Percentiles rank a stretch among this genome's conserved stretches.
phyloP scores from a whole-genome alignment of 1,140 invertebrate species.

The Neodiprion fabricii region DNA sequence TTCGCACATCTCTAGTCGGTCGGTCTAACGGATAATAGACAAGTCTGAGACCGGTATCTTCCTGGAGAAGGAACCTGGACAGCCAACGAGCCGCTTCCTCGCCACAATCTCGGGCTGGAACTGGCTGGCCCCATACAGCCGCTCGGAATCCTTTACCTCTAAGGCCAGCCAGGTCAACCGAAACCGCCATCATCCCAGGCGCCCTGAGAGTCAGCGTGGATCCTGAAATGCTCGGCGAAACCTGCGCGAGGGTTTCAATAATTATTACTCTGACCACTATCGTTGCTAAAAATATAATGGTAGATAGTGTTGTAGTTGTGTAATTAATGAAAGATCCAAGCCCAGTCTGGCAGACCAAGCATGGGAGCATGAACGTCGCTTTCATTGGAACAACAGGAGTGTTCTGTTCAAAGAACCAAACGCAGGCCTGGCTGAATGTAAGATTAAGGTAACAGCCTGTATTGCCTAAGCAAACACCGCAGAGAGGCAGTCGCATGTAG shows the following conservation, averaged over 20 bases:
- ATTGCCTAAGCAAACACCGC: too few relatives aligned
- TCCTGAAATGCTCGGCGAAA: slow-evolving; percentile 52
- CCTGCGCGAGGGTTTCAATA: slow-evolving; percentile 29
- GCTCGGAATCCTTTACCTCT: slow-evolving; percentile 51
- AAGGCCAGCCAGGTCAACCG: slow-evolving; percentile 62
- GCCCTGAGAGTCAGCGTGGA: slow-evolving; percentile 59
- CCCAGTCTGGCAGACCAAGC: too few relatives aligned
- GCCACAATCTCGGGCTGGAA: slow-evolving; percentile 67
- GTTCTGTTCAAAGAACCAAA: too few relatives aligned
- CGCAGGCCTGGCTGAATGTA: too few relatives aligned
- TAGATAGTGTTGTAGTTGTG: too few relatives aligned
- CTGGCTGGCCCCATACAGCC: slow-evolving; percentile 58
- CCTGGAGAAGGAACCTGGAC: slow-evolving; percentile 64
- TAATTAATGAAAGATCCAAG: too few relatives aligned
- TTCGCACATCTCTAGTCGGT: slow-evolving; percentile 43
- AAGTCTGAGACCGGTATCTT: slow-evolving; percentile 63
- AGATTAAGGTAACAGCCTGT: too few relatives aligned
- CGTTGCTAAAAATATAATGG: neutral
- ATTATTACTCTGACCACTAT: slow-evolving; percentile 4
- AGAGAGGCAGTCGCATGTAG: too few relatives aligned
- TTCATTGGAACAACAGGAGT: too few relatives aligned
- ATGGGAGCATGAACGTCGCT: too few relatives aligned
- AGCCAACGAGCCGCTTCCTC: slow-evolving; percentile 68
- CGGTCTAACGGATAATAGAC: slow-evolving; percentile 65
- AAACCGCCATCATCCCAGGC: slow-evolving; percentile 60